phyloP scores from a whole-genome alignment of 2,797 vertebrate genomes.

The Lacerta agilis region DNA sequence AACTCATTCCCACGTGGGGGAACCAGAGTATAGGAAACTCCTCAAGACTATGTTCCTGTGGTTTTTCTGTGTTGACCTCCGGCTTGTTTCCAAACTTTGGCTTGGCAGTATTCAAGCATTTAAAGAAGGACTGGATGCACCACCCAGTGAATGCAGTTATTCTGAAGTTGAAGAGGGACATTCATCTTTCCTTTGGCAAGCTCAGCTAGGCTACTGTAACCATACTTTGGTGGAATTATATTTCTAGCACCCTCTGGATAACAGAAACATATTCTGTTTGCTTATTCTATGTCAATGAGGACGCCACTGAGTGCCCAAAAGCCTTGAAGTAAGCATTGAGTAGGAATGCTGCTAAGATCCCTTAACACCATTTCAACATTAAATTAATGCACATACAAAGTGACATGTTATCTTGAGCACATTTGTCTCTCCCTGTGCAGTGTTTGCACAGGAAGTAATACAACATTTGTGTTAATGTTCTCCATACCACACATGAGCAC shows the following conservation, averaged over 20 bases:
- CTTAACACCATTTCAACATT: background rate
- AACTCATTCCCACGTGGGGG: background rate
- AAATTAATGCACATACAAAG: background rate
- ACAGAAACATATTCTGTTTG: background rate
- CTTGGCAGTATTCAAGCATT: background rate
- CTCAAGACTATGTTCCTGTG: background rate
- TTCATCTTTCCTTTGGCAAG: background rate
- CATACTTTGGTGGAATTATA: background rate
- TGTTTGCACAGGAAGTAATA: background rate
- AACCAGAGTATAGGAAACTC: background rate
- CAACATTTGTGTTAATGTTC: background rate
- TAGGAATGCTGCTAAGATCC: background rate
- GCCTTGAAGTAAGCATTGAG: background rate
- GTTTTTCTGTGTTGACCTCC: background rate
- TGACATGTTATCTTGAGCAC: background rate
- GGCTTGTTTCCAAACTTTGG: background rate
- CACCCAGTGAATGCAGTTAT: background rate
- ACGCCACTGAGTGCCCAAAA: background rate
- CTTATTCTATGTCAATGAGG: background rate
- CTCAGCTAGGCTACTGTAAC: background rate
- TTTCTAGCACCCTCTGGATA: background rate
- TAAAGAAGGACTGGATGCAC: background rate
- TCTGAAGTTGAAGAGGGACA: background rate
- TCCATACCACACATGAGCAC: background rate
- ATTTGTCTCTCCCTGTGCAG: background rate